A percentile compares a stretch with the other conserved stretches of the same genome.
phyloP scores from a whole-genome alignment of 2,888 invertebrate species.

The Thumatha senex region DNA sequence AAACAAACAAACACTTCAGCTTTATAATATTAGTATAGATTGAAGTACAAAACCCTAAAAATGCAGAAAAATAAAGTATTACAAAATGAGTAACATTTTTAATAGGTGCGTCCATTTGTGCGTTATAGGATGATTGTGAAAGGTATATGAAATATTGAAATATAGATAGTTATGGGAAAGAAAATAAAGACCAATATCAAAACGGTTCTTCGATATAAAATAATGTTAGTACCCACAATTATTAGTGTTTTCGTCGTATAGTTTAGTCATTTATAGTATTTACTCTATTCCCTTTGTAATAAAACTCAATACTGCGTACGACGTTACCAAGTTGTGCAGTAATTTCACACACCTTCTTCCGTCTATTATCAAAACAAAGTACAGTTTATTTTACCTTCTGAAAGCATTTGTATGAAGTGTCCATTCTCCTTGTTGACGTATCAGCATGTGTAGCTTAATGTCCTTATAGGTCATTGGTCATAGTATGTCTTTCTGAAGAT shows the following conservation, averaged over 20 bases:
- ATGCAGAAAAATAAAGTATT: too few species aligned
- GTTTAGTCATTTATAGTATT: neutral
- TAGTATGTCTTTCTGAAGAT: neutral
- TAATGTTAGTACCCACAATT: neutral
- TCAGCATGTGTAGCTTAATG: slow-evolving; percentile 28
- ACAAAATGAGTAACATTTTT: too few species aligned
- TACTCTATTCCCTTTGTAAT: neutral
- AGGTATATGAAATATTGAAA: too few species aligned
- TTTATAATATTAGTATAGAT: too few species aligned
- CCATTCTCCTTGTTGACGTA: slow-evolving; percentile 18
- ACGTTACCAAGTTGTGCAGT: slow-evolving; percentile 4
- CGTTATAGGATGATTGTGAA: too few species aligned
- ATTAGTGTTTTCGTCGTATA: neutral
- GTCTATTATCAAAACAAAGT: slow-evolving; percentile 46
- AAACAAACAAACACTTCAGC: too few species aligned
- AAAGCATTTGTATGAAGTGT: slow-evolving; percentile 31
- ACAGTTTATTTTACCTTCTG: slow-evolving; percentile 41
- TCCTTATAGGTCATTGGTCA: neutral
- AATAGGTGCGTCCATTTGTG: too few species aligned
- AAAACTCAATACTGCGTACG: slow-evolving; percentile 15
- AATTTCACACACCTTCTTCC: slow-evolving; percentile 26
- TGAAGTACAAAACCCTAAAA: too few species aligned
- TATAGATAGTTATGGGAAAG: too few species aligned
- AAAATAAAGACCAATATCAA: too few species aligned
- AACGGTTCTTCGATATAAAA: neutral